phyloP scores from a whole-genome alignment of 2,797 vertebrate species.

The Tarsius wallacei region DNA sequence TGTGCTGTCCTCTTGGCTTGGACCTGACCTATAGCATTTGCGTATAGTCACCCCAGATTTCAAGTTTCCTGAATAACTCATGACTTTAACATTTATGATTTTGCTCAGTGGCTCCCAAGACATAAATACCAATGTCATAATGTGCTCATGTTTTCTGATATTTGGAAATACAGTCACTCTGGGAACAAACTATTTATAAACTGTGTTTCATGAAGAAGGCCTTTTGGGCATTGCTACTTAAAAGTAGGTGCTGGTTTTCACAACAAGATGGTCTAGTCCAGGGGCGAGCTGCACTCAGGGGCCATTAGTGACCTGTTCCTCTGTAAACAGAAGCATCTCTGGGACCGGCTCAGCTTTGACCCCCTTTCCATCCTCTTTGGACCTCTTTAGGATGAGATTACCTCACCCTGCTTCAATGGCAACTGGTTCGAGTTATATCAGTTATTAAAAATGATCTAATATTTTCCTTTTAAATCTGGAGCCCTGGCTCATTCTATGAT shows the following conservation, averaged over 20 bases:
- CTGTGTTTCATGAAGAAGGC: not conserved
- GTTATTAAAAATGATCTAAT: constrained; percentile 87
- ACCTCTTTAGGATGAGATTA: constrained; percentile 74
- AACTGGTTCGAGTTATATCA: constrained; percentile 84
- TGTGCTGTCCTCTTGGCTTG: not conserved
- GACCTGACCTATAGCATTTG: not conserved
- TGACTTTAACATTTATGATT: not conserved
- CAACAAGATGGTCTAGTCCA: not conserved
- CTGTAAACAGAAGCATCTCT: not conserved
- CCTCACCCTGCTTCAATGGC: constrained; percentile 69
- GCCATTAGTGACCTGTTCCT: not conserved
- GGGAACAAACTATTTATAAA: not conserved
- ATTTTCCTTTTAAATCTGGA: constrained; percentile 82
- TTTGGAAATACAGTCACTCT: constrained; percentile 28
- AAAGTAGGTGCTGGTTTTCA: not conserved
- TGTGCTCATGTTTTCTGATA: constrained; percentile 20
- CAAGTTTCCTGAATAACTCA: not conserved
- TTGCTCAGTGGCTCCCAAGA: not conserved
- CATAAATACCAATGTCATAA: not conserved
- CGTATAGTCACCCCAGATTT: not conserved
- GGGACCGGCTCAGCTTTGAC: constrained; percentile 14
- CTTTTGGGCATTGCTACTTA: not conserved
- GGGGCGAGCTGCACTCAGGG: not conserved
- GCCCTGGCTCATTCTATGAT: constrained; percentile 78
- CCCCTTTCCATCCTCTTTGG: constrained; percentile 66